Percentiles rank a stretch among this genome's conserved stretches.
These are phyloP conservation scores for Boloria selene DNA, from an alignment of 2,888 invertebrate species.

Conservation along the genomic window DNA sequence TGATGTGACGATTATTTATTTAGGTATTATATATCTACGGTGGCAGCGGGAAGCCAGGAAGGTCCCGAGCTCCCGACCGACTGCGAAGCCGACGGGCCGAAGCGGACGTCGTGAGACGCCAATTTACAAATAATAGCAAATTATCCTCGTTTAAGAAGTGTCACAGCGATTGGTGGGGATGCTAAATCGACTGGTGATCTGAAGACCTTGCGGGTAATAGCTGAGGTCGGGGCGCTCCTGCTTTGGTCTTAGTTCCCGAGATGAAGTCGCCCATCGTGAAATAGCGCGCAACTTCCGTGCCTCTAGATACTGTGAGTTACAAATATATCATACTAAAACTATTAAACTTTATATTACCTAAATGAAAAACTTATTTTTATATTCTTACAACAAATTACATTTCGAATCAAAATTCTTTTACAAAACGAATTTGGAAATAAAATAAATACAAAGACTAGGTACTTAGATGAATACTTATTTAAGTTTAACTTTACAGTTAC, in stretches of 20 bases:
- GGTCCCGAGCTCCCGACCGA: constrained; percentile 72
- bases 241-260: constrained; percentile 61
- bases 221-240: constrained; percentile 64
- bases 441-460: no score
- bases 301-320: constrained; percentile 50
- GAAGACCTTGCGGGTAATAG: constrained; percentile 79
- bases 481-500: no score
- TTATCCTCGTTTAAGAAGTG: constrained; percentile 82
- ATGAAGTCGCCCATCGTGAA: constrained; percentile 60
- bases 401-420: no score
- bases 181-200: constrained; percentile 77
- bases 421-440: no score
- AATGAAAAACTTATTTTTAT: no score
- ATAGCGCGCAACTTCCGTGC: constrained; percentile 46
- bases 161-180: constrained; percentile 79
- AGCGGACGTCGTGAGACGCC: constrained; percentile 74
- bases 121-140: constrained; percentile 82
- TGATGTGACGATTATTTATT: constrained; percentile 66
- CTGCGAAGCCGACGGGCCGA: constrained; percentile 64
- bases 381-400: no score
- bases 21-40: constrained; percentile 55
- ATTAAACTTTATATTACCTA: neutral
- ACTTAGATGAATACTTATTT: no score
- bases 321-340: constrained; percentile 5
- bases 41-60: constrained; percentile 64